These are phyloP conservation scores for Neuroscelio doddi DNA, from an alignment of 2,888 invertebrate genomes.

Conservation along the genomic window DNA sequence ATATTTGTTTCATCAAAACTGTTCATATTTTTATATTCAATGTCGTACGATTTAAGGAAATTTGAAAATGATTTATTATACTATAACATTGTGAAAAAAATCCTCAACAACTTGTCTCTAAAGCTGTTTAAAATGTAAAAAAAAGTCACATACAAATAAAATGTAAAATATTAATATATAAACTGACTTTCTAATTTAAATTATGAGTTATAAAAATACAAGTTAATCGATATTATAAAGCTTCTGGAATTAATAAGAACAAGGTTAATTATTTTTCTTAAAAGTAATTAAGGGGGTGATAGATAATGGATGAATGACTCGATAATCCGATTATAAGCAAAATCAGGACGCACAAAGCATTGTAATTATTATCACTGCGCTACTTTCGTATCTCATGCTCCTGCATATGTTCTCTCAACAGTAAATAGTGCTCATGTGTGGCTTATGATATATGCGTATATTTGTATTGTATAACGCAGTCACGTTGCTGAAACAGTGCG, in stretches of 20 bases:
- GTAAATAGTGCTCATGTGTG: constrained; percentile 18
- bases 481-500: constrained; percentile 33
- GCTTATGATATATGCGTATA: constrained; percentile 35
- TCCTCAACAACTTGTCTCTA: too few species aligned
- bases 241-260: too few species aligned
- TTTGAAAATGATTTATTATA: too few species aligned
- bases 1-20: too few species aligned
- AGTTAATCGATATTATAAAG: too few species aligned
- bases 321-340: constrained; percentile 20
- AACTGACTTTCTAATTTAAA: background rate
- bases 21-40: too few species aligned
- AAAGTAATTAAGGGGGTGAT: background rate
- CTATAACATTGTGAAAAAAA: too few species aligned
- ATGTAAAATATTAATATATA: background rate
- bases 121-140: too few species aligned
- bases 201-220: too few species aligned
- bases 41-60: too few species aligned
- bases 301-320: constrained; percentile 2
- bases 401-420: constrained; percentile 22
- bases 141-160: too few species aligned
- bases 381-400: constrained; percentile 17
- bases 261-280: too few species aligned
- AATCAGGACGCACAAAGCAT: constrained; percentile 15
- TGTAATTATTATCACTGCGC: constrained; percentile 16
- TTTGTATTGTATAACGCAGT: constrained; percentile 39